These are phyloP conservation scores for Cinclus mexicanus DNA, from an alignment of 2,113 vertebrate genomes.

Conservation along the genomic window DNA sequence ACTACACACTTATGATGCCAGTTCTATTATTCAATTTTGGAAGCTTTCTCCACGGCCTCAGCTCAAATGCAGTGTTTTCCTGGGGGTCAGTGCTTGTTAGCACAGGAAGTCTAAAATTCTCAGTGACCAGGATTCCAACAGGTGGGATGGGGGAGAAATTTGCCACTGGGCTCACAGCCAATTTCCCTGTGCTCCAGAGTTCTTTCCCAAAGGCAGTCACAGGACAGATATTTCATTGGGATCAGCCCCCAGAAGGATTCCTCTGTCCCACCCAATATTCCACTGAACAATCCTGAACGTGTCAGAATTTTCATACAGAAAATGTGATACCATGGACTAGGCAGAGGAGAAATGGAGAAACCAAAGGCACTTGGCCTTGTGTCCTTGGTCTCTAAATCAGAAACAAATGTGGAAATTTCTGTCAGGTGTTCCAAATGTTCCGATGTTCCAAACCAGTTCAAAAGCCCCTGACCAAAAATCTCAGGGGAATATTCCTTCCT, in stretches of 20 bases:
- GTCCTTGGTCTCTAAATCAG: neutral
- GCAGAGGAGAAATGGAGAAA: neutral
- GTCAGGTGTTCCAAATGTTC: no score
- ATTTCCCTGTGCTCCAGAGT: neutral
- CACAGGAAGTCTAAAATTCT: no score
- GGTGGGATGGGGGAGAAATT: neutral
- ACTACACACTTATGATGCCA: no score
- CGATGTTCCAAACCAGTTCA: neutral
- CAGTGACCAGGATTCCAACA: no score
- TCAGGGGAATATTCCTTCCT: neutral
- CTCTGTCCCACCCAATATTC: neutral
- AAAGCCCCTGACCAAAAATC: neutral
- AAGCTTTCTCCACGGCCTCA: no score
- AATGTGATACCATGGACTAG: fast-evolving
- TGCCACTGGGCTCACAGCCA: neutral
- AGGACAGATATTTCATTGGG: neutral
- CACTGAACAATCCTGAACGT: neutral
- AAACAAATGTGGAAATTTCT: neutral
- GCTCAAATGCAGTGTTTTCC: no score
- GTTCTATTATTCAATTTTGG: no score
- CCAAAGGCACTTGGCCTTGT: neutral
- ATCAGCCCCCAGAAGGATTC: neutral
- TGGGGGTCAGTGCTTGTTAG: no score
- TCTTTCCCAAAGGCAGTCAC: neutral
- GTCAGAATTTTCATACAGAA: neutral